Evolutionary conservation across 2,113 vertebrate genomes (phyloP).

Genomic region (Aplodontia rufa): DNA sequence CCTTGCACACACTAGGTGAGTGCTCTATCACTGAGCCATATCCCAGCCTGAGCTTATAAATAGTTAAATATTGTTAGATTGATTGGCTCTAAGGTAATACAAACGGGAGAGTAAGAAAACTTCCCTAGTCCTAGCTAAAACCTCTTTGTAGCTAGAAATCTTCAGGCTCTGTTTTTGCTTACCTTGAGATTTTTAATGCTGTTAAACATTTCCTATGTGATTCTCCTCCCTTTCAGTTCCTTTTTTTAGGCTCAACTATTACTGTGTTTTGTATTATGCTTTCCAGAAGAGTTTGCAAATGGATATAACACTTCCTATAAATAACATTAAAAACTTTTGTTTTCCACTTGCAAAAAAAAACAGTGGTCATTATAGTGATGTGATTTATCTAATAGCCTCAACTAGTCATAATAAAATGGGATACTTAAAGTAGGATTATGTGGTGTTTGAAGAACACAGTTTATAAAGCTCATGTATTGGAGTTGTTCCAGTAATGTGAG

Average conservation of each 20-base stretch:
- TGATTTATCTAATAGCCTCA: background rate
- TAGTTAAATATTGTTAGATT: background rate
- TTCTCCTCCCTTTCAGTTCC: background rate
- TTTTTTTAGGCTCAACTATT: slow-evolving; percentile 13
- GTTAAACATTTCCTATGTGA: background rate
- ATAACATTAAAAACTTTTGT: background rate
- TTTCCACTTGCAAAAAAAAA: slow-evolving; percentile 30
- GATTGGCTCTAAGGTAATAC: slow-evolving; percentile 18
- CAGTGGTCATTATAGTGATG: background rate
- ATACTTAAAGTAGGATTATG: background rate
- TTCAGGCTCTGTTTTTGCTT: background rate
- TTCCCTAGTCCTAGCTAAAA: slow-evolving; percentile 3
- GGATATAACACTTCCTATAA: background rate
- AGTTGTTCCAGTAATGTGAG: background rate
- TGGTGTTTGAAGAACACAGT: slow-evolving; percentile 29
- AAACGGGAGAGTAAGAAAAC: background rate
- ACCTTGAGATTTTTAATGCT: slow-evolving; percentile 3
- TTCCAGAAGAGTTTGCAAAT: background rate
- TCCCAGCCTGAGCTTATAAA: background rate
- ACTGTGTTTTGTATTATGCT: background rate
- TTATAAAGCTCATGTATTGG: background rate
- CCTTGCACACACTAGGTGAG: no score
- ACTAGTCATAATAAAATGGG: background rate
- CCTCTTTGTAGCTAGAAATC: background rate
- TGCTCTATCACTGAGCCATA: background rate